A percentile compares a stretch with the other conserved stretches of the same genome.
Conservation (phyloP, 2,113 vertebrate species). For the Syrmaticus mikado region DNA sequence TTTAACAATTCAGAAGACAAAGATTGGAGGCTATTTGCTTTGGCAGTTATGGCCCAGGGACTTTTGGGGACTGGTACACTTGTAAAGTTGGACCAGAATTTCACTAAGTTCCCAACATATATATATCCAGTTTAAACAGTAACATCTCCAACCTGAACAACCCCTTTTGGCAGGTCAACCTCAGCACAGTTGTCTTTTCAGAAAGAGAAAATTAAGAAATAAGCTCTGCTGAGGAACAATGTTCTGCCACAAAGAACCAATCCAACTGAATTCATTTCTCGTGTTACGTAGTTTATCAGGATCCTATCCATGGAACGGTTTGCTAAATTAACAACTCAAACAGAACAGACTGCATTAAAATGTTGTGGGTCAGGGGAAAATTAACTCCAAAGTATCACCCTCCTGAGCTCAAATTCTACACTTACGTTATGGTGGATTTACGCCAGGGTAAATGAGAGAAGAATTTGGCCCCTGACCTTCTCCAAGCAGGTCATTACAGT, state of each 20-base stretch:
- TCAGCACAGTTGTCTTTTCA: not conserved
- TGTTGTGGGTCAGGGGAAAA: not conserved
- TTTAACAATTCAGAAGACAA: not conserved
- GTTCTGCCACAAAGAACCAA: not conserved
- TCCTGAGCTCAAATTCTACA: not conserved
- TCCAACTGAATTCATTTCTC: not conserved
- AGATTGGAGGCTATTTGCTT: not conserved
- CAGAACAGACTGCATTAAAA: slow-evolving; percentile 4
- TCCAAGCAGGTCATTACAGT: slow-evolving; percentile 62
- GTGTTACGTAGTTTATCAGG: not conserved
- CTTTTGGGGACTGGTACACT: not conserved
- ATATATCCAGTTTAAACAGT: not conserved
- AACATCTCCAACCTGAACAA: not conserved
- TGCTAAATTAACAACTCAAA: slow-evolving; percentile 35
- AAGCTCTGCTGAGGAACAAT: not conserved
- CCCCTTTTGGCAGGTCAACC: not conserved
- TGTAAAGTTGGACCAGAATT: not conserved
- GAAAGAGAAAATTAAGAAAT: not conserved
- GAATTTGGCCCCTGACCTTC: slow-evolving; percentile 64
- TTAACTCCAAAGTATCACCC: slow-evolving; percentile 17
- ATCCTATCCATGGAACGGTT: not conserved
- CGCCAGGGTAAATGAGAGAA: slow-evolving; percentile 67
- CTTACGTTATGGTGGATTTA: slow-evolving; percentile 61
- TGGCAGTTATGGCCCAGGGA: not conserved
- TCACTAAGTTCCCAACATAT: not conserved